These are phyloP conservation scores for Murina feae DNA, from an alignment of 2,113 vertebrate genomes.

Conservation along the genomic window DNA sequence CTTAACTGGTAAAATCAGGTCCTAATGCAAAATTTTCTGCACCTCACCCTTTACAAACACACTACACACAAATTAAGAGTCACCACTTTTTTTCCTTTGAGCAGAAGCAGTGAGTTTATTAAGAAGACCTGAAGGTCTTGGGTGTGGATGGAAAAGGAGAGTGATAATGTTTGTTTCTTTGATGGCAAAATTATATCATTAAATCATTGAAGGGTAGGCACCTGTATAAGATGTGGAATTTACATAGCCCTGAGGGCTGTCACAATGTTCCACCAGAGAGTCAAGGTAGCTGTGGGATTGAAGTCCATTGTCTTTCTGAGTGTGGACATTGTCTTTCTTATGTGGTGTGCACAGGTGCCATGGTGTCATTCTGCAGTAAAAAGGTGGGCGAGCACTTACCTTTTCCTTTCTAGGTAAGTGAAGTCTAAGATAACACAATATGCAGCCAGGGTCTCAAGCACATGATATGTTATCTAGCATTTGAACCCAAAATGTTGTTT, in stretches of 20 bases:
- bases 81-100: not conserved
- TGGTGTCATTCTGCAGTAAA: not conserved
- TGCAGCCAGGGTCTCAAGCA: not conserved
- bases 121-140: not conserved
- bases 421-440: not conserved
- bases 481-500: not conserved
- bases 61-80: not conserved
- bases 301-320: not conserved
- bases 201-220: not conserved
- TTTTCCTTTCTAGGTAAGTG: not conserved
- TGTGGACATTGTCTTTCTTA: too few relatives aligned
- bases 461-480: not conserved
- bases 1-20: not conserved
- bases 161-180: not conserved
- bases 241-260: not conserved
- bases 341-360: rapidly evolving
- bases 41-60: not conserved
- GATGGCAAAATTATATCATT: not conserved
- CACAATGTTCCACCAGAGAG: not conserved
- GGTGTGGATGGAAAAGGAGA: not conserved
- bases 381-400: not conserved
- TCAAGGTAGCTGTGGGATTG: not conserved
- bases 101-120: not conserved
- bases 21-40: not conserved
- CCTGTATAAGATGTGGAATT: rapidly evolving